phyloP scores from a whole-genome alignment of 2,888 invertebrate species.

The Sminthurides aquaticus region DNA sequence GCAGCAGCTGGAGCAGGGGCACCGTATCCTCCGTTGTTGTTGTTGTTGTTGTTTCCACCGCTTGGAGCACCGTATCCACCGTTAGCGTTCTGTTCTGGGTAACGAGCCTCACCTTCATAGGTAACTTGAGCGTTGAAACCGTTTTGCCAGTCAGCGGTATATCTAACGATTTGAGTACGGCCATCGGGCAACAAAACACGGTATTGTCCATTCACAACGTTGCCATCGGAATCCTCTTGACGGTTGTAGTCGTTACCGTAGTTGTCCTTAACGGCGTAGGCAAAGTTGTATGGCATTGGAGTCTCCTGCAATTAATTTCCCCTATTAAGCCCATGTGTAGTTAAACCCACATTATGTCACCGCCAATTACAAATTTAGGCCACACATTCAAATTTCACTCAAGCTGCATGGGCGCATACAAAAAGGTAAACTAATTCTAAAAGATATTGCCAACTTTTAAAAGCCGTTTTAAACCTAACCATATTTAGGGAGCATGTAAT shows the following conservation, averaged over 20 bases:
- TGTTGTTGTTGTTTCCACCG: constrained; percentile 6
- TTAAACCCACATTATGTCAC: too few relatives aligned
- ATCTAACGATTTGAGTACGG: constrained; percentile 39
- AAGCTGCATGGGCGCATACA: too few relatives aligned
- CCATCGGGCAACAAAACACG: constrained; percentile 38
- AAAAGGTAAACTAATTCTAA: too few relatives aligned
- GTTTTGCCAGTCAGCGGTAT: constrained; percentile 42
- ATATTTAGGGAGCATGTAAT: too few relatives aligned
- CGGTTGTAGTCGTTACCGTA: constrained; percentile 43
- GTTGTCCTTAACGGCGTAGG: constrained; percentile 41
- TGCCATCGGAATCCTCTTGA: constrained; percentile 38
- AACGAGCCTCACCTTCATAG: constrained; percentile 39
- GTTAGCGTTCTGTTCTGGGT: constrained; percentile 27
- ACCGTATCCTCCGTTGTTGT: constrained; percentile 16
- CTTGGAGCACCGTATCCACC: constrained; percentile 17
- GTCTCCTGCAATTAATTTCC: constrained; percentile 23
- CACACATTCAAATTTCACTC: neutral
- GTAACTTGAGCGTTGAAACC: constrained; percentile 42
- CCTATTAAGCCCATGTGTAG: neutral
- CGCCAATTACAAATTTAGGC: too few relatives aligned
- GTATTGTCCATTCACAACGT: constrained; percentile 40
- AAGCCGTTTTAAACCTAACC: too few relatives aligned
- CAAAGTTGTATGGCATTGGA: constrained; percentile 43
- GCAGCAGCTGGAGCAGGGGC: constrained; percentile 19
- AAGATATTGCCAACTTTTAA: too few relatives aligned